Evolutionary conservation across 53 echinoderm and acorn worm species (phyloP), one percentile per base, ranked within the genome.

Genomic region (Stichopus horrens): DNA sequence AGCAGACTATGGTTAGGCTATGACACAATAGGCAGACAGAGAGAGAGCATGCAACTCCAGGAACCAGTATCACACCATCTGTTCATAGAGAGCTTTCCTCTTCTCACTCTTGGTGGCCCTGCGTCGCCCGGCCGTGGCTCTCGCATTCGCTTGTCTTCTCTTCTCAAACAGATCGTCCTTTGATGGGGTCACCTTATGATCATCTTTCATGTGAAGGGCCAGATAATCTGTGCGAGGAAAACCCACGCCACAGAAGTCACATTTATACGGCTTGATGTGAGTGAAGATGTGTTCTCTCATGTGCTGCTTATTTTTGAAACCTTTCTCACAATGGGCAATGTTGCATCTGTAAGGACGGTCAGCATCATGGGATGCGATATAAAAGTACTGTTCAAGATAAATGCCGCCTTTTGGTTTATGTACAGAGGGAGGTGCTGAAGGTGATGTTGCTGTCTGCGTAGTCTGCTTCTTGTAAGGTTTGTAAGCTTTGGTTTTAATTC

Each of bases 201-300:
- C 93, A 53, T 99, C 95, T 77, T 93, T 93, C 94, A 96, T 99
- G 79, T 99, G 99, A 76, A 99, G 92, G 83, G 94, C 99, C 10
- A 99, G 92, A 81, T 99, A 99, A 79, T 99, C 99, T 6, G 99
- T 99, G 9, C 99, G 93, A 8, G 99, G 94, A 78, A 93, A 99
- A 11, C 95, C 96, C 4, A 90, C 19, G 52, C 91, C 93, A 77
- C 99, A 99, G 9, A 87, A 88, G 56, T 99, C 99, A 85, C 99
- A 99, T 77, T 90, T 93, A 77, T 99, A 99, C 0, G 99, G 99
- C 83, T 92, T 94, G 54, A 99, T 90, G 91, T 99, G 99, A 9
- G 99, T 99, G 71, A 96, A 99, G 21, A 99, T 91, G 86, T 99
- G 99, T 73, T 99, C 99, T 23, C 99, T 89, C 99, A 99, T 94